Evolutionary conservation across 1,140 invertebrate species (phyloP), one percentile per base, ranked within the genome.

Genomic region (Drosophila orena): DNA sequence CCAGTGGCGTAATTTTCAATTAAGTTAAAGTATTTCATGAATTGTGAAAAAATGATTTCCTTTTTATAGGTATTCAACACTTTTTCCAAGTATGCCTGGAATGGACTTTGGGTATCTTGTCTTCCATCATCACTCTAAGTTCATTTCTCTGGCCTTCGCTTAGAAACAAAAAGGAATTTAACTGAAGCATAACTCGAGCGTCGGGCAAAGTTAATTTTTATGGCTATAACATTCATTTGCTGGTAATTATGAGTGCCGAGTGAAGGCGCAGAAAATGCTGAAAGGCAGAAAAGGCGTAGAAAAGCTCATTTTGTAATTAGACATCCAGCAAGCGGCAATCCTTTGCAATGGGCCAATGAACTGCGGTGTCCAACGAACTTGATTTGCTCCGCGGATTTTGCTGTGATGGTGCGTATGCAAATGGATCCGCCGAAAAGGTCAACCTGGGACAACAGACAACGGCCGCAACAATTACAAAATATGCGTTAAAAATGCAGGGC

Each of bases 191-290:
- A 89, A 88, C 79, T 89, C 73, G 37, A 61, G 84, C 76, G 66
- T 72, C 68, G 57, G 77, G 68, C 42, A 70, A 89, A 89, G 76
- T 83, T 73, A 89, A 88, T 89, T 88, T 84, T 89, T 89, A 89
- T 90, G 84, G 68, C 65, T 89, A 84, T 77, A 89, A 89, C 84
- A 84, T 90, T 85, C 85, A 90, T 89, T 89, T 89, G 84, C 79
- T 74, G 72, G 84, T 89, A 89, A 89, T 89, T 89, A 89, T 88
- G 76, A 83, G 66, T 79, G 70, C 35, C 57, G 68, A 71, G 34
- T 40, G 64, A 37, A 55, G 54, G 35, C 38, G 38, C 27, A 38
- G 24, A 17, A 37, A 46, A 53, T 30, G 30, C 47, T 50, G 27
- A 50, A 34, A 75, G 15, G n/a, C 11, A 42, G 49, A 54, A 77